Percentiles rank a stretch among this genome's conserved stretches.
phyloP scores from a whole-genome alignment of 1,140 invertebrate species.

The Sipha flava region DNA sequence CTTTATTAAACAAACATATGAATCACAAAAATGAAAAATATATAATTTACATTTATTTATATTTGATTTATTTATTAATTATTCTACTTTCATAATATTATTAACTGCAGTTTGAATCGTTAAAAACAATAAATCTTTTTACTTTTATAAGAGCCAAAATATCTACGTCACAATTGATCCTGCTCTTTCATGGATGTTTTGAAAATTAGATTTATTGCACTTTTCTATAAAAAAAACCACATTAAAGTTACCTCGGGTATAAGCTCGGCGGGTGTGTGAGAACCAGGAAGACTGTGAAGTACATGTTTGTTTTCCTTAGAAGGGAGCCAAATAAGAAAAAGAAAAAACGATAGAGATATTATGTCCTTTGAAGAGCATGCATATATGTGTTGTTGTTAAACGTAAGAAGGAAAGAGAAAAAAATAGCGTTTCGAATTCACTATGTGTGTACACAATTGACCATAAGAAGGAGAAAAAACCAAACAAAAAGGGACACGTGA shows the following conservation, averaged over 20 bases:
- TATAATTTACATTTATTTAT: too few species aligned
- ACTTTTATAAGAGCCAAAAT: neutral
- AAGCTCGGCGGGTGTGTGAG: constrained; percentile 12
- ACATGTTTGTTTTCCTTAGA: neutral
- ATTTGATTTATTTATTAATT: too few species aligned
- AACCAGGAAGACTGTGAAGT: constrained; percentile 3
- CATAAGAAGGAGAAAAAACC: neutral
- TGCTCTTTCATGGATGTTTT: neutral
- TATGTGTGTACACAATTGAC: constrained; percentile 11
- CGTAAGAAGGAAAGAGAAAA: neutral
- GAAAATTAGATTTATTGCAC: neutral
- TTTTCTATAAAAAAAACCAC: neutral
- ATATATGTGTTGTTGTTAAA: neutral
- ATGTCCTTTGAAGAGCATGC: neutral
- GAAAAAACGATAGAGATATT: neutral
- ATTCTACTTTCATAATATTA: too few species aligned
- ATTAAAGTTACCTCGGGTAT: neutral
- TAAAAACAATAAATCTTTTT: neutral
- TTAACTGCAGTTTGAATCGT: neutral
- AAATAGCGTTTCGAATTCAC: constrained; percentile 13
- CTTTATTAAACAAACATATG: too few species aligned
- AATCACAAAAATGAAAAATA: too few species aligned
- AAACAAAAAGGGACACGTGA: neutral
- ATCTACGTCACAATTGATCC: neutral
- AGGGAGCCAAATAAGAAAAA: neutral